Base-by-base conservation (phyloP, 2,888 invertebrate genomes). In the Ptychoptera contaminata region DNA sequence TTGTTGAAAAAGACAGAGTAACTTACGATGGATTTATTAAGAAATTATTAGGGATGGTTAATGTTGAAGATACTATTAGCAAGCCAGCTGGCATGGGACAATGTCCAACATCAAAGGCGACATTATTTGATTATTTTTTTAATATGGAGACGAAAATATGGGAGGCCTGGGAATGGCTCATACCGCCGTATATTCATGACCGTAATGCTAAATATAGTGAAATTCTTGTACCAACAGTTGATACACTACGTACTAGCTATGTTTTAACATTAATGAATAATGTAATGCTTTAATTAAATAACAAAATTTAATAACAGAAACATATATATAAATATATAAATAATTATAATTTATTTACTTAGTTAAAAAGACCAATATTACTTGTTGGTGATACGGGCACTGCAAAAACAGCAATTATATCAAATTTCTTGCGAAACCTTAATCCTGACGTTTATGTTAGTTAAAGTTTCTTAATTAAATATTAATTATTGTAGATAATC, bases 311-410 rank as follows among this genome's bases (percentile, higher is more conserved):
- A 15, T 46, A 36, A 4, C 16, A 30, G n/a, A 10, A 16, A 34
- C 41, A n/a, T n/a, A n/a, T n/a, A n/a, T n/a, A n/a, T 14, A 16
- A 42, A 35, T 36, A 12, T 39, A 45, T n/a, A 31, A 44, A 9
- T 4, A 31, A 15, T 11, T 12, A 16, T 37, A 37, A 46, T 29
- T 43, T 30, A 31, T 35, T 37, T 35, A 54, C 55, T 23, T 55
- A 77, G 73, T 76, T 79, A 30, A 78, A 79, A 59, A 71, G 82
- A 39, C 91, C 93, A 0, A 79, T 88, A 0, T 68, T 92, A 5
- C 67, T 93, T 3, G 81, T 92, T 0, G 93, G 93, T 1, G 91
- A 92, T 55, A 87, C 90, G 0, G 92, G 92, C 8, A 90, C 91
- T 2, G 90, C 91, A 0, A 93, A 93, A 68, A 88, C 91, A 1